These are phyloP conservation scores for Actinostola sp. DNA, from an alignment of 92 coral and sea anemone genomes.

Conservation along the genomic window DNA sequence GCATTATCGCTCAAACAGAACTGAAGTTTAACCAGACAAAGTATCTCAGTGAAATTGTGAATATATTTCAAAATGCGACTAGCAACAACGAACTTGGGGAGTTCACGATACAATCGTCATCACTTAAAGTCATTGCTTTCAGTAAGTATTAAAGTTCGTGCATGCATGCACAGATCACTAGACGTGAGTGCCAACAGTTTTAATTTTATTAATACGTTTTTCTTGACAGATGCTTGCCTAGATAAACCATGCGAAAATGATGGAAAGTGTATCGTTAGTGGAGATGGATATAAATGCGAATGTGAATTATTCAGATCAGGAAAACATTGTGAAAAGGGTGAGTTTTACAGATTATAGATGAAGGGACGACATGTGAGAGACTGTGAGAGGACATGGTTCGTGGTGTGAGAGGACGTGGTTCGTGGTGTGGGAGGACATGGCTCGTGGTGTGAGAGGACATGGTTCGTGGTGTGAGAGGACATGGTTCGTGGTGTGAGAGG, in stretches of 20 bases:
- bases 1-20: background rate
- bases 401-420: too few relatives aligned
- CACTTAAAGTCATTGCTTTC: background rate
- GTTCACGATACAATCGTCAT: background rate
- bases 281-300: conserved; percentile 1
- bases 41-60: background rate
- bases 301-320: conserved; percentile 6
- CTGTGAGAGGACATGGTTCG: too few relatives aligned
- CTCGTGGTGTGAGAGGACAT: too few relatives aligned
- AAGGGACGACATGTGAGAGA: background rate
- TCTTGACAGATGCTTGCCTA: background rate
- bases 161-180: too few relatives aligned
- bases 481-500: too few relatives aligned
- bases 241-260: background rate
- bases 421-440: too few relatives aligned
- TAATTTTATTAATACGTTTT: too few relatives aligned
- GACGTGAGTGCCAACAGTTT: too few relatives aligned
- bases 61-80: background rate
- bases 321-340: background rate
- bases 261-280: background rate
- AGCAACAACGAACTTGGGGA: background rate
- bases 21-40: background rate
- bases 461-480: too few relatives aligned
- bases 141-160: background rate
- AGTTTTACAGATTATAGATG: background rate